A percentile compares a stretch with the other conserved stretches of the same genome.
phyloP scores from a whole-genome alignment of 1,140 invertebrate species.

The Geopemphigus sp. region DNA sequence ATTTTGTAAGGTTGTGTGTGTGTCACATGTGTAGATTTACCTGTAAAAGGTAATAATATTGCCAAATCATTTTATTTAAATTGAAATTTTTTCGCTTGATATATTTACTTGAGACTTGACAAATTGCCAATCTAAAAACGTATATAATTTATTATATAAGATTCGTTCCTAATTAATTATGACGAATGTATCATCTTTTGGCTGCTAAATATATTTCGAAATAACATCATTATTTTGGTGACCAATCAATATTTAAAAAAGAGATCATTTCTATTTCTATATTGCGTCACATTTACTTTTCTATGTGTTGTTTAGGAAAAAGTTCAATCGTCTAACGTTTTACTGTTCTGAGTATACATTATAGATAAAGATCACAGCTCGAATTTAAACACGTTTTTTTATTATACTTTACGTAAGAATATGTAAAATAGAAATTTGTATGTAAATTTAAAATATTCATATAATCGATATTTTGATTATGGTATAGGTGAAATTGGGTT shows the following conservation, averaged over 20 bases:
- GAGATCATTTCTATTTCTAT: neutral
- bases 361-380: too few species aligned
- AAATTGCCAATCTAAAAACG: constrained; percentile 13
- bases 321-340: neutral
- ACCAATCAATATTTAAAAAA: neutral
- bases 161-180: neutral
- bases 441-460: too few species aligned
- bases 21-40: neutral
- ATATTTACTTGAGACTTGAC: neutral
- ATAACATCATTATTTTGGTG: too few species aligned
- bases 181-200: neutral
- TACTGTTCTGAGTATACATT: neutral
- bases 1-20: too few species aligned
- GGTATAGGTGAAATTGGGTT: too few species aligned
- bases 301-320: neutral
- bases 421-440: too few species aligned
- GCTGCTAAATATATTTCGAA: too few species aligned
- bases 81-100: neutral
- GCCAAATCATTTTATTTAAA: constrained; percentile 8
- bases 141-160: constrained; percentile 1
- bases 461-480: too few species aligned
- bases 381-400: too few species aligned
- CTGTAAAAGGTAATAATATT: neutral
- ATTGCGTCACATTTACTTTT: neutral
- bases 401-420: too few species aligned